Conservation (phyloP, 2,113 vertebrate genomes). For the Aphyosemion australe region DNA sequence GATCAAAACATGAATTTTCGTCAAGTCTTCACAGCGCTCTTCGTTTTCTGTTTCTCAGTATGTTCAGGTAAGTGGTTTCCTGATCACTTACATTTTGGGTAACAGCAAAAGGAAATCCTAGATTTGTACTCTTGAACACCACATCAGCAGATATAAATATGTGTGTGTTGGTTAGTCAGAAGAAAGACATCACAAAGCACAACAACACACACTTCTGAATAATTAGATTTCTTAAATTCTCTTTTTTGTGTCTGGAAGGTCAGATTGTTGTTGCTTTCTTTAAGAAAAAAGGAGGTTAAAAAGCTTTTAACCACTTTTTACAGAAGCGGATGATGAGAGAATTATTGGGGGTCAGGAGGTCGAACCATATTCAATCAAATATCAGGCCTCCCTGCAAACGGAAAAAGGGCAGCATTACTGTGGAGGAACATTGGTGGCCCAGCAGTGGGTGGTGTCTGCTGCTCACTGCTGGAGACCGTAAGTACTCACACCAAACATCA, state of each 20-base stretch:
- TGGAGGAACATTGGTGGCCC: constrained; percentile 71
- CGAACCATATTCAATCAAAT: constrained; percentile 66
- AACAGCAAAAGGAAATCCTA: neutral
- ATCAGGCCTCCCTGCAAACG: constrained; percentile 71
- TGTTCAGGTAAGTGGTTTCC: constrained; percentile 51
- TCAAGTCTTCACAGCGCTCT: constrained; percentile 26
- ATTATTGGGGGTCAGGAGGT: constrained; percentile 80
- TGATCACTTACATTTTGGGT: too few species aligned
- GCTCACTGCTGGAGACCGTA: constrained; percentile 83
- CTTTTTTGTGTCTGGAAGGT: too few species aligned
- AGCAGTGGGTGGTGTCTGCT: constrained; percentile 78
- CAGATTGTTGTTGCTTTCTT: too few species aligned
- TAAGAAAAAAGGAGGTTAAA: too few species aligned
- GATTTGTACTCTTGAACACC: neutral
- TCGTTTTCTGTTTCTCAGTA: constrained; percentile 47
- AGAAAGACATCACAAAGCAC: too few species aligned
- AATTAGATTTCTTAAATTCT: too few species aligned
- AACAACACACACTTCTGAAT: too few species aligned
- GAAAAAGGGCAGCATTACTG: constrained; percentile 62
- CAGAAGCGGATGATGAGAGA: constrained; percentile 48
- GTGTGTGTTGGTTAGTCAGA: too few species aligned
- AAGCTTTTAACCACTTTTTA: neutral
- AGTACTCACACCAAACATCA: constrained; percentile 47
- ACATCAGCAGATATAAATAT: too few species aligned
- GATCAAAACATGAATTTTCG: constrained; percentile 51